Conservation (phyloP, 2,113 vertebrate genomes). For the Pagrus major region DNA sequence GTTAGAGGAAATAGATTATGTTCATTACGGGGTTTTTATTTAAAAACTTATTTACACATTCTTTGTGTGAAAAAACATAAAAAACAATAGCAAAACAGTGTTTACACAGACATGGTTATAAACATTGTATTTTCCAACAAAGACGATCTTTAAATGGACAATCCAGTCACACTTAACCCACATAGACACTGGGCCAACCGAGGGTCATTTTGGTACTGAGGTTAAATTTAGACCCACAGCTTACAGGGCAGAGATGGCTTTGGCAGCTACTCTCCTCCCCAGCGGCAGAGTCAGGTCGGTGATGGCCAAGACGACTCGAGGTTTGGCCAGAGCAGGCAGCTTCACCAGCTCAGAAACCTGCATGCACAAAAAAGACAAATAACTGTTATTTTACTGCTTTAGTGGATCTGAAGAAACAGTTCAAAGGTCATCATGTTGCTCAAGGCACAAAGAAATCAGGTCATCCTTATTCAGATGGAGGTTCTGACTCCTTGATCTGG, state of each 20-base stretch:
- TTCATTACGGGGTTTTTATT: conserved; percentile 13
- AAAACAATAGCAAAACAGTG: conserved; percentile 21
- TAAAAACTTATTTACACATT: conserved; percentile 54
- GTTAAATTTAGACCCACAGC: not conserved
- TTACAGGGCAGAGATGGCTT: conserved; percentile 93
- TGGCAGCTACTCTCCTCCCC: conserved; percentile 95
- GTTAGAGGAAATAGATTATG: not conserved
- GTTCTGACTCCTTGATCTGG: not conserved
- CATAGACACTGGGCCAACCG: not conserved
- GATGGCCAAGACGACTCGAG: conserved; percentile 94
- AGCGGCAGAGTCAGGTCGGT: conserved; percentile 95
- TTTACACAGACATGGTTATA: conserved; percentile 3
- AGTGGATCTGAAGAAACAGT: not conserved
- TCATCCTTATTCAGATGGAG: not conserved
- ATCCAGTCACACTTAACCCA: not conserved
- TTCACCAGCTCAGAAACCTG: conserved; percentile 97
- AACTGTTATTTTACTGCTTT: not conserved
- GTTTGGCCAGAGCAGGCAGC: conserved; percentile 93
- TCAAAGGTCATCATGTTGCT: not conserved
- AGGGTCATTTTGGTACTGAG: not conserved
- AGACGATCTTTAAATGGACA: not conserved
- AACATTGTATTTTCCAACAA: not conserved
- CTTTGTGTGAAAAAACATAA: conserved; percentile 1
- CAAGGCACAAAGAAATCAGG: not conserved
- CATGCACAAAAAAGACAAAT: not conserved